These are phyloP conservation scores for Indri indri DNA, from an alignment of 2,113 vertebrate genomes.

Conservation along the genomic window DNA sequence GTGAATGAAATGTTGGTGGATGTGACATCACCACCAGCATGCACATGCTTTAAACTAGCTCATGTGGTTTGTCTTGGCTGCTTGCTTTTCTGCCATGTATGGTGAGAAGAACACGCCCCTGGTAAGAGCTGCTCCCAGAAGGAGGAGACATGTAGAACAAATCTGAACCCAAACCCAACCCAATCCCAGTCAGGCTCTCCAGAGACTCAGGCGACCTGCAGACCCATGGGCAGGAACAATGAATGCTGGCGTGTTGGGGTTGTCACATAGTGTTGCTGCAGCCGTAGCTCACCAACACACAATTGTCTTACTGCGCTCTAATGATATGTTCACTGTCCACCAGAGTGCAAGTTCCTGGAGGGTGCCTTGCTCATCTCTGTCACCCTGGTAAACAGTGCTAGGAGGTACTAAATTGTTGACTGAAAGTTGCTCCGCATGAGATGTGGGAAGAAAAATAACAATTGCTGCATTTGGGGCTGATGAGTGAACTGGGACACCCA, in stretches of 20 bases:
- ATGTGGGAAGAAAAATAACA: background rate
- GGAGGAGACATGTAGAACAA: background rate
- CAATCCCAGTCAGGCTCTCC: too few species aligned
- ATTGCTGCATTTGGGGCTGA: background rate
- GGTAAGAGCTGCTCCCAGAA: background rate
- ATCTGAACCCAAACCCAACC: background rate
- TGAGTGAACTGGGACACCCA: background rate
- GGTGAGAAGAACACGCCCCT: background rate
- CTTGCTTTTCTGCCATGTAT: background rate
- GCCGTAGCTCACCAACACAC: background rate
- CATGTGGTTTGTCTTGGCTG: background rate
- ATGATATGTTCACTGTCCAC: background rate
- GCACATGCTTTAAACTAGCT: background rate
- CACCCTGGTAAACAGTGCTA: background rate
- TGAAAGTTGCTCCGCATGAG: background rate
- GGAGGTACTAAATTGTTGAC: background rate
- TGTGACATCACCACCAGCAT: background rate
- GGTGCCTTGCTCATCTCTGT: background rate
- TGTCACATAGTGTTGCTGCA: background rate
- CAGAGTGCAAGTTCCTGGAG: background rate
- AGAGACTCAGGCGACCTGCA: background rate
- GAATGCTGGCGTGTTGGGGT: background rate
- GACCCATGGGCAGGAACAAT: rapidly evolving
- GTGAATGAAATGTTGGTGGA: background rate
- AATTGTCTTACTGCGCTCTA: background rate